phyloP scores from a whole-genome alignment of 2,113 vertebrate genomes.

The Callipepla californica region DNA sequence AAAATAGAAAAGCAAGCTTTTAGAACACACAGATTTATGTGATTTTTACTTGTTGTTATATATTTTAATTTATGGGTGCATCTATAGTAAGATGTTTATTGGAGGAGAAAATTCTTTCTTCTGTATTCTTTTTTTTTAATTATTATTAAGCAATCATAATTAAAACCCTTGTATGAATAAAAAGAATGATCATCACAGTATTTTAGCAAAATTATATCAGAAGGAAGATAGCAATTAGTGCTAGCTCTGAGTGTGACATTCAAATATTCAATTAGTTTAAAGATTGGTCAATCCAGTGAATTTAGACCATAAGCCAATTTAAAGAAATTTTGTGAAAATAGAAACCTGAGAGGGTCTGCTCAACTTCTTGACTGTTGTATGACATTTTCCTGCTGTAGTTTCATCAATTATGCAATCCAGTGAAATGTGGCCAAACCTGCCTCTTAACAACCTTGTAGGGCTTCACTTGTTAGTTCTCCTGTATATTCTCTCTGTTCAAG shows the following conservation, averaged over 20 bases:
- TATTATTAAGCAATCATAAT: not conserved
- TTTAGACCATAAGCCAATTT: not conserved
- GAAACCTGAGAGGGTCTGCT: fast-evolving
- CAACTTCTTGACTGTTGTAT: not conserved
- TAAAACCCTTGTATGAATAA: not conserved
- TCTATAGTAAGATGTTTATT: not conserved
- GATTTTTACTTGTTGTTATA: not conserved
- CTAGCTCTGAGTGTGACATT: not conserved
- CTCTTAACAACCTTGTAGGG: fast-evolving
- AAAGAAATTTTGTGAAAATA: not conserved
- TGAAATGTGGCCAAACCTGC: not conserved
- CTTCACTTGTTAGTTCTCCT: not conserved
- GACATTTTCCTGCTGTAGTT: not conserved
- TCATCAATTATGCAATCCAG: not conserved
- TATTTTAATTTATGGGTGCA: not conserved
- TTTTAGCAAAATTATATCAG: not conserved
- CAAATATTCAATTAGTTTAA: not conserved
- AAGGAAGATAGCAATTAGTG: not conserved
- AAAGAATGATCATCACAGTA: not conserved
- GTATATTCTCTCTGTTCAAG: not conserved
- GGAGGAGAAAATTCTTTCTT: not conserved
- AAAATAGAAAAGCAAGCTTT: not conserved
- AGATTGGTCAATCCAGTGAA: not conserved
- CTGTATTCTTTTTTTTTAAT: not conserved
- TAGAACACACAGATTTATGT: not conserved